Conservation (phyloP, 2,888 invertebrate species). For the Salpingus planirostris region DNA sequence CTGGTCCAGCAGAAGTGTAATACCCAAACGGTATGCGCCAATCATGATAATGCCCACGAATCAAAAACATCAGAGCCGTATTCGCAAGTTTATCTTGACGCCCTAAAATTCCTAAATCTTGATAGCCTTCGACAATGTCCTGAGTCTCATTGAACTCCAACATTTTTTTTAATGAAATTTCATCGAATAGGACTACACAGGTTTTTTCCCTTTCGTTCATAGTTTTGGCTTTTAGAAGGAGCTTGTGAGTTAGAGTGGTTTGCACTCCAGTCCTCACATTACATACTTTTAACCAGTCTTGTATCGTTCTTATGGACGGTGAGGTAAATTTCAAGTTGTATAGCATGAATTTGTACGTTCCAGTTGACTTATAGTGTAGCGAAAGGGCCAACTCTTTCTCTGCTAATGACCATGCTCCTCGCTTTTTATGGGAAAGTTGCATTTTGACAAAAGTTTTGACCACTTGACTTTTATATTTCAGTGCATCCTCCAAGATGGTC, state of each 20-base stretch:
- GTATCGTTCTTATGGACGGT: not conserved
- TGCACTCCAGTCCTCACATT: not conserved
- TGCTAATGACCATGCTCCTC: not conserved
- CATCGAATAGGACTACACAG: not conserved
- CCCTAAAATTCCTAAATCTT: not conserved
- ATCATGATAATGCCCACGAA: not conserved
- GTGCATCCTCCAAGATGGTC: constrained; percentile 11
- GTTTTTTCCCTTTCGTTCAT: not conserved
- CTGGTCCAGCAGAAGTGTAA: not conserved
- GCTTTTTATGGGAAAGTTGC: constrained; percentile 1
- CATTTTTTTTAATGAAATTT: not conserved
- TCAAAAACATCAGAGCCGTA: not conserved
- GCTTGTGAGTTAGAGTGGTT: not conserved
- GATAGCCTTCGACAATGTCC: not conserved
- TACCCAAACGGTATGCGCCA: not conserved
- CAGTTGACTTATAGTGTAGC: not conserved
- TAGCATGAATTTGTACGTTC: not conserved
- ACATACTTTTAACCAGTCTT: not conserved
- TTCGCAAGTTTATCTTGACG: not conserved
- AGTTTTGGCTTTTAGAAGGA: not conserved
- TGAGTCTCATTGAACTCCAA: not conserved
- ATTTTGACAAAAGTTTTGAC: constrained; percentile 1
- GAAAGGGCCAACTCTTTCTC: not conserved
- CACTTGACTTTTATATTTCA: constrained; percentile 10
- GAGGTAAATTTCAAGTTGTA: not conserved